These are phyloP conservation scores for Cephus cinctus DNA, from an alignment of 1,140 invertebrate species.

Conservation along the genomic window DNA sequence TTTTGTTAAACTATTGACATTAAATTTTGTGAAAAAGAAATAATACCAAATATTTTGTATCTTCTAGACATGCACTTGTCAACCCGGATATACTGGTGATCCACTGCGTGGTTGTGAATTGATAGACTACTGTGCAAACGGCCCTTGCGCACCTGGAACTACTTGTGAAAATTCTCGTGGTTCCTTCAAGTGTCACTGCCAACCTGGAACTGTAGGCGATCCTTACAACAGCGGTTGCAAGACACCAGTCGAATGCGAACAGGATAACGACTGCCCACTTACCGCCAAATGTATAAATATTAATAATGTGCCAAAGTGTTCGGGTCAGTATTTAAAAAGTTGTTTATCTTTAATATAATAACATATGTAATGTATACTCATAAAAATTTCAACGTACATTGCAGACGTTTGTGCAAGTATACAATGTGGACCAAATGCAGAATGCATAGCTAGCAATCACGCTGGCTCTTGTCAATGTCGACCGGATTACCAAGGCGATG, in stretches of 20 bases:
- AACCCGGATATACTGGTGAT: constrained; percentile 82
- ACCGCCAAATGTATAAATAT: constrained; percentile 71
- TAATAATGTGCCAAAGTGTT: constrained; percentile 73
- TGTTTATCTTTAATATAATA: background rate
- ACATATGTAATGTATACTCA: background rate
- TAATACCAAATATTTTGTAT: background rate
- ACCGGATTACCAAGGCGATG: constrained; percentile 74
- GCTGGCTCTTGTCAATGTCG: constrained; percentile 74
- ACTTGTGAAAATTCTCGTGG: constrained; percentile 80
- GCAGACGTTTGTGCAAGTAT: constrained; percentile 73
- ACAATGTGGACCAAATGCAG: constrained; percentile 79
- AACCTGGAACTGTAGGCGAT: constrained; percentile 76
- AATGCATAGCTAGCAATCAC: constrained; percentile 74
- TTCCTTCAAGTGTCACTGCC: constrained; percentile 78
- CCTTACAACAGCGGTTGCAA: constrained; percentile 78
- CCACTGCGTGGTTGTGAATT: constrained; percentile 67
- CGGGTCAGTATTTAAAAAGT: constrained; percentile 47
- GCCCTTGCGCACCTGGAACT: constrained; percentile 80
- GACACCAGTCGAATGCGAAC: constrained; percentile 73
- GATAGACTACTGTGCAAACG: constrained; percentile 76
- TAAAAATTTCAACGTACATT: constrained; percentile 23
- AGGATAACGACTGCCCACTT: constrained; percentile 74
- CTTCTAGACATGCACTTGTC: constrained; percentile 70
- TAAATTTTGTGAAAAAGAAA: background rate
- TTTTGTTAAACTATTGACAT: background rate